phyloP scores from a whole-genome alignment of 2,113 vertebrate genomes.

The Phaetusa simplex region DNA sequence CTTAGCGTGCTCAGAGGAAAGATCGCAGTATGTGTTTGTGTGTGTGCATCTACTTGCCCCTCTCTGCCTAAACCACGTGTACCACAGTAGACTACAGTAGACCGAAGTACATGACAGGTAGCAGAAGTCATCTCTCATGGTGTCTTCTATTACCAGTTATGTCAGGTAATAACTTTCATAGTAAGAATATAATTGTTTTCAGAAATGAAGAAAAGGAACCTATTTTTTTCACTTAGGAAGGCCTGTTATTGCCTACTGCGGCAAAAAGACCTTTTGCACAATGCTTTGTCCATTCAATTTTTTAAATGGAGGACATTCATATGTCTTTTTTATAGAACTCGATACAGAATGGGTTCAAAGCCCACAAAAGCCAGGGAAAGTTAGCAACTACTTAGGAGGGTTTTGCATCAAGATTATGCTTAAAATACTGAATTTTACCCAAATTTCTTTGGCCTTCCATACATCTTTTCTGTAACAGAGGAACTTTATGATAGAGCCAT shows the following conservation, averaged over 20 bases:
- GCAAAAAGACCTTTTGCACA: neutral
- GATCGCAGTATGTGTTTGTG: rapidly evolving
- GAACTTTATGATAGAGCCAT: neutral
- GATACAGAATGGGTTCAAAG: neutral
- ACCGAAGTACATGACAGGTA: neutral
- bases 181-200: neutral
- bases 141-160: neutral
- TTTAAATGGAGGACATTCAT: neutral
- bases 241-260: neutral
- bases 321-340: neutral
- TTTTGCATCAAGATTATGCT: neutral
- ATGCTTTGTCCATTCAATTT: neutral
- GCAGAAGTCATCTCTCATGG: neutral
- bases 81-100: neutral
- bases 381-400: neutral
- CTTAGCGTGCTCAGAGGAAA: neutral
- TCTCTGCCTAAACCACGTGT: neutral
- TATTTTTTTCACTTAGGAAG: neutral
- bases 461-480: neutral
- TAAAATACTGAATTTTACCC: neutral
- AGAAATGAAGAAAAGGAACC: neutral
- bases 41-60: too few species aligned
- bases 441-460: neutral
- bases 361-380: neutral
- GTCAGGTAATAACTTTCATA: neutral